Base-by-base conservation (phyloP, 2,888 invertebrate species). In the Hermaeophaga mercurialis region DNA sequence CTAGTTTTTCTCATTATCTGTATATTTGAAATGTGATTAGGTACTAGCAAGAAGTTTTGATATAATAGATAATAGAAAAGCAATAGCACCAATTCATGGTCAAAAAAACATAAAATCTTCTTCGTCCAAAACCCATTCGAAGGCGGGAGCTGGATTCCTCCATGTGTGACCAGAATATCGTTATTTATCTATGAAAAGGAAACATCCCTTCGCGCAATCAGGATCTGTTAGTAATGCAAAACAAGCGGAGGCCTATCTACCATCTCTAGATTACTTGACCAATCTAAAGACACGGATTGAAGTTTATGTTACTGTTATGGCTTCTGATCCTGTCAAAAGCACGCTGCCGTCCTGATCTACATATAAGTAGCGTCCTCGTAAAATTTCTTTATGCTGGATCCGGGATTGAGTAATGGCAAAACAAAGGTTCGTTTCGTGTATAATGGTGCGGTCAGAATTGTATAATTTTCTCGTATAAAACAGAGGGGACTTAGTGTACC, bases 231-330 rank as follows among this genome's bases (percentile, higher is more conserved):
- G 68, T 68, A 70, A 73, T 70, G 73, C 72, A 70, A 70, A 71
- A 67, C 68, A 63, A 58, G 44, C 61, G 47, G 44, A 38, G 62
- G 44, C 69, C 64, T 59, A 62, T 67, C 67, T 66, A 66, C 71
- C 72, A 73, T 74, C n/a, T n/a, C 73, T 74, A 72, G 74, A 75
- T 70, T 68, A 71, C 73, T 74, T 75, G 75, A 75, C 75, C 75
- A 72, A 68, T 69, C 71, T 72, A 67, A 66, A 64, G 66, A 73
- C 70, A 71, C 72, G 69, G 73, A 73, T 70, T 70, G 71, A 65
- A 73, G 68, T 75, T 76, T 75, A 75, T 75, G 75, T 71, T 75
- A 76, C 66, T 75, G 76, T 76, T 77, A 77, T 77, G 75, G 74
- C 75, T 66, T 62, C 59, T 62, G 59, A 66, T 69, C 69, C 73